These are phyloP conservation scores for Escarpia spicata DNA, from an alignment of 2,888 invertebrate genomes.

Conservation along the genomic window DNA sequence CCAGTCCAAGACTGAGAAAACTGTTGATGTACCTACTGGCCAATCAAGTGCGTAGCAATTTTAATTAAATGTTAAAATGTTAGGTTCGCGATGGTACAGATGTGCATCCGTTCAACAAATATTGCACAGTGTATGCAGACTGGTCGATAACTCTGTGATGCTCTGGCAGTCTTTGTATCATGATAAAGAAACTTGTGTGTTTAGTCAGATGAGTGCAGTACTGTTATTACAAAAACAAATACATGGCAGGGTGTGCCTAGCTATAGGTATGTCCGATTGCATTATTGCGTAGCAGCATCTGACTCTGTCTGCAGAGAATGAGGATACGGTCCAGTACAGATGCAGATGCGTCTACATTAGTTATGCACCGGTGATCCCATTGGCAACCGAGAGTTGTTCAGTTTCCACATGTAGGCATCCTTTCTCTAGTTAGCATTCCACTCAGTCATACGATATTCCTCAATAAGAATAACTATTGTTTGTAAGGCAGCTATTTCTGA, in stretches of 20 bases:
- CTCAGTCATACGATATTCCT: background rate
- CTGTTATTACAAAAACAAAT: no score
- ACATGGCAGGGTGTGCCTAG: background rate
- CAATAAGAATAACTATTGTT: background rate
- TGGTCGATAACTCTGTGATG: no score
- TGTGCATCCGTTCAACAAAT: no score
- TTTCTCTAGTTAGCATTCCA: background rate
- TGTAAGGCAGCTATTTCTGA: background rate
- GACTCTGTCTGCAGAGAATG: background rate
- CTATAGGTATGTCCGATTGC: background rate
- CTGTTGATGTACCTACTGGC: background rate
- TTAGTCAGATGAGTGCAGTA: no score
- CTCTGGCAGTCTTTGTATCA: no score
- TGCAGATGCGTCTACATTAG: background rate
- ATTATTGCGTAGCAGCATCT: background rate
- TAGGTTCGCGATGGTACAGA: background rate
- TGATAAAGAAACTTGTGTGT: no score
- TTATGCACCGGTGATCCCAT: background rate
- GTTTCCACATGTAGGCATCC: background rate
- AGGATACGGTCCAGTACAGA: background rate
- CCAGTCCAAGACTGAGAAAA: background rate
- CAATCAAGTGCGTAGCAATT: background rate
- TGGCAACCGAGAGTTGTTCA: background rate
- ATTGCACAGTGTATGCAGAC: no score
- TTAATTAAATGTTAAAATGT: background rate